These are phyloP conservation scores for Corythoichthys haematopterus DNA, from an alignment of 2,113 vertebrate species.

Conservation along the genomic window DNA sequence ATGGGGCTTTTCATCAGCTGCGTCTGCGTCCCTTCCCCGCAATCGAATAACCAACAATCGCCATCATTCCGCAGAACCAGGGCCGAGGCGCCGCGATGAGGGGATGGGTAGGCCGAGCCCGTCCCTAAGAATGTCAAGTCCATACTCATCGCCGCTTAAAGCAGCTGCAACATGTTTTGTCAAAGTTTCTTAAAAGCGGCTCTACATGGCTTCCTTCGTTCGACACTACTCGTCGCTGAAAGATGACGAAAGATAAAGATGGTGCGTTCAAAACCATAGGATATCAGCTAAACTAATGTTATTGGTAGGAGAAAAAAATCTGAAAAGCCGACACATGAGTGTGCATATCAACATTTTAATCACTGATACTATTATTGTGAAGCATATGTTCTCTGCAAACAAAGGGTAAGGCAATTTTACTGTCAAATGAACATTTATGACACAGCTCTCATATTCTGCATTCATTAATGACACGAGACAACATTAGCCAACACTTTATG, in stretches of 20 bases:
- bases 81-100: slow-evolving; percentile 80
- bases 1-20: slow-evolving; percentile 88
- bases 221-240: slow-evolving; percentile 10
- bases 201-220: background rate
- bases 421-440: slow-evolving; percentile 21
- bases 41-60: slow-evolving; percentile 93
- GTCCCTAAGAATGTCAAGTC: slow-evolving; percentile 90
- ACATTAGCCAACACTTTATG: background rate
- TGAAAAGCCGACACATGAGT: background rate
- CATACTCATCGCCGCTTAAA: slow-evolving; percentile 73
- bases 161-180: background rate
- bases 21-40: slow-evolving; percentile 91
- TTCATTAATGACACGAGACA: slow-evolving; percentile 12
- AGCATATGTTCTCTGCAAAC: slow-evolving; percentile 22
- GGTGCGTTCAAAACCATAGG: background rate
- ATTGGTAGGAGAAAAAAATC: too few relatives aligned
- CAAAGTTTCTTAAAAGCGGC: background rate
- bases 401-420: slow-evolving; percentile 28
- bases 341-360: slow-evolving; percentile 45
- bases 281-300: background rate
- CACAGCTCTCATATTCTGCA: background rate
- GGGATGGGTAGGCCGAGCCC: slow-evolving; percentile 83
- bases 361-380: slow-evolving; percentile 17
- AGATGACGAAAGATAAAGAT: slow-evolving; percentile 34
- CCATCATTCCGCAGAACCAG: slow-evolving; percentile 82